Conservation (phyloP, 2,888 invertebrate genomes). For the Druceiella hillmani region DNA sequence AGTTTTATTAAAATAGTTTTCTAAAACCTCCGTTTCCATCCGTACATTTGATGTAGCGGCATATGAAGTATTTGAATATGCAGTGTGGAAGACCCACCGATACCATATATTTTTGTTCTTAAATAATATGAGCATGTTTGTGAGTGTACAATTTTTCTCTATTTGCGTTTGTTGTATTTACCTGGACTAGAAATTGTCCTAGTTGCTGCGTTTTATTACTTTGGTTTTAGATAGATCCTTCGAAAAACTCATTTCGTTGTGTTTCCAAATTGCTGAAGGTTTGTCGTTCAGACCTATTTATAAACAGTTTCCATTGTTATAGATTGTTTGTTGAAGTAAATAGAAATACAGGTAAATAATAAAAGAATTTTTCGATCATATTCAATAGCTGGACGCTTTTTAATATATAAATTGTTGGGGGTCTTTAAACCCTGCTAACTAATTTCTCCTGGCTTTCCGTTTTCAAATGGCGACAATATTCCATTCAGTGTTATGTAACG, state of each 20-base stretch:
- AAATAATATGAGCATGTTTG: slow-evolving; percentile 10
- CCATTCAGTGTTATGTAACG: slow-evolving; percentile 25
- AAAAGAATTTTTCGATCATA: slow-evolving; percentile 22
- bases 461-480: slow-evolving; percentile 27
- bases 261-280: slow-evolving; percentile 24
- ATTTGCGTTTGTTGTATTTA: slow-evolving; percentile 8
- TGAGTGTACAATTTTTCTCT: slow-evolving; percentile 11
- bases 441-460: slow-evolving; percentile 27
- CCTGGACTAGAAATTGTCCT: slow-evolving; percentile 13
- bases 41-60: slow-evolving; percentile 26
- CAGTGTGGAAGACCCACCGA: slow-evolving; percentile 15
- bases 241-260: slow-evolving; percentile 21
- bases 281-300: slow-evolving; percentile 18
- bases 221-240: slow-evolving; percentile 19
- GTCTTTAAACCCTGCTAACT: slow-evolving; percentile 27
- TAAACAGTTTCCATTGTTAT: too few species aligned
- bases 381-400: slow-evolving; percentile 31
- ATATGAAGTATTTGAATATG: slow-evolving; percentile 17
- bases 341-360: slow-evolving; percentile 9
- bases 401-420: slow-evolving; percentile 28
- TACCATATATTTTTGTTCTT: slow-evolving; percentile 19
- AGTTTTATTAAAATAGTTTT: slow-evolving; percentile 13
- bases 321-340: too few species aligned
- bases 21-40: slow-evolving; percentile 23
- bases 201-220: too few species aligned